Percentiles rank a stretch among this genome's conserved stretches.
These are phyloP conservation scores for Cremastobaeus sp. DNA, from an alignment of 2,888 invertebrate species.

Conservation along the genomic window DNA sequence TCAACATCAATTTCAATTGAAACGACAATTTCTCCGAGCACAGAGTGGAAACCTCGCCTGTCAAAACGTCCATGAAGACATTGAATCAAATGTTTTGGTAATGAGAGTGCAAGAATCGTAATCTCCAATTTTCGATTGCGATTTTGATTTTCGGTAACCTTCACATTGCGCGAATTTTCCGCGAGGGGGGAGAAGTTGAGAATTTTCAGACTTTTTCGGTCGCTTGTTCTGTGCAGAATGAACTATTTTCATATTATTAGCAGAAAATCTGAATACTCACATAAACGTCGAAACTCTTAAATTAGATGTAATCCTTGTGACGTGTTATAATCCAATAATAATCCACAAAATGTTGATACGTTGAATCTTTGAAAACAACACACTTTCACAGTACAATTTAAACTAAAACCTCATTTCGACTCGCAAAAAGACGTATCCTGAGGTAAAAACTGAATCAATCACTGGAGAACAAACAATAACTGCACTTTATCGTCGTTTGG, in stretches of 20 bases:
- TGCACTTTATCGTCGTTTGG: constrained; percentile 48
- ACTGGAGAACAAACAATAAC: constrained; percentile 52
- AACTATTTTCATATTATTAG: too few relatives aligned
- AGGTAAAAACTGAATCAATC: constrained; percentile 32
- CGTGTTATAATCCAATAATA: constrained; percentile 57
- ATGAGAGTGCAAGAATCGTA: too few relatives aligned
- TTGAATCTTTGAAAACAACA: constrained; percentile 2
- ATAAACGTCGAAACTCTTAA: constrained; percentile 28
- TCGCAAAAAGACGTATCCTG: background rate
- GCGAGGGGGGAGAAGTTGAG: too few relatives aligned
- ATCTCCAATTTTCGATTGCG: too few relatives aligned
- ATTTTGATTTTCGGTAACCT: too few relatives aligned
- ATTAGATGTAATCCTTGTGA: constrained; percentile 50
- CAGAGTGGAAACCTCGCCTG: too few relatives aligned
- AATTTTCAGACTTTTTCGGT: background rate
- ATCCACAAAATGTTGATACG: constrained; percentile 47
- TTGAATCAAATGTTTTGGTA: too few relatives aligned
- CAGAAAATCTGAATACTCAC: constrained; percentile 33
- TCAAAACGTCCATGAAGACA: too few relatives aligned
- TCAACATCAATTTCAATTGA: too few relatives aligned
- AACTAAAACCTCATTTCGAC: constrained; percentile 23
- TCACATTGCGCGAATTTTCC: too few relatives aligned
- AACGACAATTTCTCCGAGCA: too few relatives aligned
- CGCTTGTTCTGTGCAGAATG: too few relatives aligned
- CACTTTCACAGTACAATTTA: constrained; percentile 42